Percentiles rank a stretch among this genome's conserved stretches.
phyloP scores from a whole-genome alignment of 2,797 vertebrate species.

The Falco columbarius region DNA sequence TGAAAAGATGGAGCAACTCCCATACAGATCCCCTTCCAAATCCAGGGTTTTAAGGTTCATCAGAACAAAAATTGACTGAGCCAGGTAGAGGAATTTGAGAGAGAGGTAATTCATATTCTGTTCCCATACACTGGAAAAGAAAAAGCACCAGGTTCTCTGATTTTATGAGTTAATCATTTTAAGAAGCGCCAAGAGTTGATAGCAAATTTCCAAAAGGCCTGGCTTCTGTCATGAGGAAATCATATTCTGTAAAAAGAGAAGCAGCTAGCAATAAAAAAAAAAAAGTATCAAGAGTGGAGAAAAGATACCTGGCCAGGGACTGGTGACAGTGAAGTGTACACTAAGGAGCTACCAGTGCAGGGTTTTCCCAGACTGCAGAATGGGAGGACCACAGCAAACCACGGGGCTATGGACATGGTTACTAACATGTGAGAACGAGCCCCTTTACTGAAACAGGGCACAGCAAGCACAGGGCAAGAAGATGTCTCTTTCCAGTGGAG shows the following conservation, averaged over 20 bases:
- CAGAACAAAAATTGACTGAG: not conserved
- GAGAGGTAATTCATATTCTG: not conserved
- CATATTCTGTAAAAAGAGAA: not conserved
- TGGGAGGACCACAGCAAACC: not conserved
- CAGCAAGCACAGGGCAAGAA: not conserved
- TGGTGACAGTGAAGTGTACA: not conserved
- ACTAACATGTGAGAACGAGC: not conserved
- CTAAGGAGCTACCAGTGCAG: not conserved
- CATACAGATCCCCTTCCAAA: not conserved
- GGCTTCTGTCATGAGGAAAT: constrained; percentile 8
- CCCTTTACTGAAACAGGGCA: not conserved
- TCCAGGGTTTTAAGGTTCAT: not conserved
- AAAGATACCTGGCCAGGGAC: not conserved
- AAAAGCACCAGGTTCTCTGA: not conserved
- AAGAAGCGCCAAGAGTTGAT: not conserved
- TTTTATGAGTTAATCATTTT: constrained; percentile 1
- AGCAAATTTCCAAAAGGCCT: constrained; percentile 24
- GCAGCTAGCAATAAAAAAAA: not conserved
- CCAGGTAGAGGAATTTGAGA: not conserved
- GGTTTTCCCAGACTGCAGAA: not conserved
- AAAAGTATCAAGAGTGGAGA: not conserved
- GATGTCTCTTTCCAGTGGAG: not conserved
- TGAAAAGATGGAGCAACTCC: not conserved
- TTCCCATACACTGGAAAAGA: not conserved
- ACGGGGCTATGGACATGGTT: no score